Evolutionary conservation across 2,113 vertebrate species (phyloP).

Genomic region (Lagenorhynchus albirostris): DNA sequence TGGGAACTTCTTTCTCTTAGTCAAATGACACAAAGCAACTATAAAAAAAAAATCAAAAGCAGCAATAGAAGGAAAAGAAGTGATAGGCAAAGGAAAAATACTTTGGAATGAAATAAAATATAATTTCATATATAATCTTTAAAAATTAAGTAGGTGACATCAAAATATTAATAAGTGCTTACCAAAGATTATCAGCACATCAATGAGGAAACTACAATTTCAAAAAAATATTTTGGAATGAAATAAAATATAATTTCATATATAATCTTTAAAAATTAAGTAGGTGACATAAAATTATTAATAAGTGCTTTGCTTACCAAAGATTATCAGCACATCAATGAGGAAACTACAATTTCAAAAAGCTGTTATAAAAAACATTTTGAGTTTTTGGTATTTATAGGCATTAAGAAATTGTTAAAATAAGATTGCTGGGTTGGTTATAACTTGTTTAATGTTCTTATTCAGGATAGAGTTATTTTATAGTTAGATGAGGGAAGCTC

Average conservation of each 20-base stretch:
- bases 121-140: neutral
- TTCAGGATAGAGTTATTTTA: neutral
- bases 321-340: neutral
- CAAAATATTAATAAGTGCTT: neutral
- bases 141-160: neutral
- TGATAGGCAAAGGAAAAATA: neutral
- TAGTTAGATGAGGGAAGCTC: neutral
- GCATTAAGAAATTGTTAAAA: neutral
- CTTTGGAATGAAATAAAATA: neutral
- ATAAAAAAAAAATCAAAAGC: neutral
- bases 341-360: neutral
- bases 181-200: neutral
- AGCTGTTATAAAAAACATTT: neutral
- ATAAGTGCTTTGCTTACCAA: neutral
- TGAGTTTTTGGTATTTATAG: neutral
- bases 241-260: neutral
- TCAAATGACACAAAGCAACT: neutral
- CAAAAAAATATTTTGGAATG: neutral
- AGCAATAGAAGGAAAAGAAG: neutral
- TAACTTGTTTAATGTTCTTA: neutral
- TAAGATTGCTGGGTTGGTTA: neutral
- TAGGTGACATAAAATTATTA: neutral
- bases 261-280: neutral
- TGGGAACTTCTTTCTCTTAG: neutral
- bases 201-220: neutral